Evolutionary conservation across 2,888 invertebrate species (phyloP), one percentile per base, ranked within the genome.

Genomic region (Panzeria rudis): DNA sequence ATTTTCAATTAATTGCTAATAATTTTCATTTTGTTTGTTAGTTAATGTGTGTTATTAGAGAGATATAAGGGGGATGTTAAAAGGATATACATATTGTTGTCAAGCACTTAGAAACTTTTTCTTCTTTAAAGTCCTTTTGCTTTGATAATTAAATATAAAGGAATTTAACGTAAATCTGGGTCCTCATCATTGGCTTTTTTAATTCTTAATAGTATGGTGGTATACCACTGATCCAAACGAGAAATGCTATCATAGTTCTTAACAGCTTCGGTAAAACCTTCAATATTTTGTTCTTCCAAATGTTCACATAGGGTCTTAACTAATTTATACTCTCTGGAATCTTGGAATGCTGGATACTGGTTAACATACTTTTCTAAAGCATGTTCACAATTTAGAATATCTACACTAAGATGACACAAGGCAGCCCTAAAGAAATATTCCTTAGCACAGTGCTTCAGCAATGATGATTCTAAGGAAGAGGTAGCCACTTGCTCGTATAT

Each of bases 341-440:
- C 99, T 87, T 96, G 96, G 93, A 99, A 99, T 90, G 98, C 97
- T 41, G 99, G 99, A 93, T 98, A 98, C 92, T 97, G 96, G 88
- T 97, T 97, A 89, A 96, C 95, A 93, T 99, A 99, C 92, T 97
- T 97, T 92, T 98, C 97, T 84, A 99, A 93, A 5, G 99, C 99
- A 92, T 97, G 97, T 91, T 97, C 96, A 66, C 98, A 98, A 94
- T 99, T 98, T 83, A 98, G 94, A 56, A 97, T 94, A 93, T 99
- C 99, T 73, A 98, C 96, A 93, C 98, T 98, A 68, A 99, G 94
- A 93, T 99, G 98, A 92, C 99, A 99, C 3, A 99, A 94, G 5
- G 97, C 97, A 15, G 99, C 98, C 72, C 98, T 95, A 94, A 99
- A 99, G 94, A 99, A 98, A 93, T 99, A 98, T 93, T 99, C 99